A percentile compares a stretch with the other conserved stretches of the same genome.
phyloP scores from a whole-genome alignment of 2,113 vertebrate genomes.

The Thalassarche chlororhynchos region DNA sequence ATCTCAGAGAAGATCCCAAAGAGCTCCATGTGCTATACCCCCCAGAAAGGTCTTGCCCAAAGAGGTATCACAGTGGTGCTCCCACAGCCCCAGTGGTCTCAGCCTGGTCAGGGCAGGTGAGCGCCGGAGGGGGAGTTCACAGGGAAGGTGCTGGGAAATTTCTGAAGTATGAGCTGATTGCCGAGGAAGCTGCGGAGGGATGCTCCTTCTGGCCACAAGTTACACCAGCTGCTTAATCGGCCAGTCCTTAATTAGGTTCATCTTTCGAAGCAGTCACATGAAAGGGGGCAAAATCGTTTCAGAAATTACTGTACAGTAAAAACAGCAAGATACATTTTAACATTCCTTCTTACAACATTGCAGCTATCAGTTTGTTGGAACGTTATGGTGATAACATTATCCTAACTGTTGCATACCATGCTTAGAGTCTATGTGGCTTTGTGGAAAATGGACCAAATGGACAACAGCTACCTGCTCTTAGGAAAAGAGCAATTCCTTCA shows the following conservation, averaged over 20 bases:
- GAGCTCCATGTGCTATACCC: not conserved
- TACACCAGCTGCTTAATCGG: not conserved
- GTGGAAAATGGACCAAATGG: not conserved
- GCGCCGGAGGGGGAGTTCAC: rapidly evolving
- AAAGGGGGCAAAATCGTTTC: not conserved
- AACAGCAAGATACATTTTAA: not conserved
- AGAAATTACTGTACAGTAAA: not conserved
- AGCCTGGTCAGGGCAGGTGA: not conserved
- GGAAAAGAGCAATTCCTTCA: not conserved
- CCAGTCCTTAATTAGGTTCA: not conserved
- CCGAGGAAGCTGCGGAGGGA: not conserved
- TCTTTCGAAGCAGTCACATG: not conserved
- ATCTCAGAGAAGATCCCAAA: not conserved
- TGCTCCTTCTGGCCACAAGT: not conserved
- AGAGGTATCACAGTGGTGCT: not conserved
- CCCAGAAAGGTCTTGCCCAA: not conserved
- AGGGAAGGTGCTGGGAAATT: not conserved
- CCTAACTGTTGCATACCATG: not conserved
- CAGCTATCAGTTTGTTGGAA: not conserved
- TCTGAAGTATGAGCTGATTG: not conserved
- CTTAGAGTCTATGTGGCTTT: not conserved
- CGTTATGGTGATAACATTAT: not conserved
- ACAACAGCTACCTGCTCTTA: not conserved
- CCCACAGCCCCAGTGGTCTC: not conserved
- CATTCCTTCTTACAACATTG: not conserved